Evolutionary conservation across 2,113 vertebrate species (phyloP), one percentile per base, ranked within the genome.

Genomic region (Toxotes chatareus): DNA sequence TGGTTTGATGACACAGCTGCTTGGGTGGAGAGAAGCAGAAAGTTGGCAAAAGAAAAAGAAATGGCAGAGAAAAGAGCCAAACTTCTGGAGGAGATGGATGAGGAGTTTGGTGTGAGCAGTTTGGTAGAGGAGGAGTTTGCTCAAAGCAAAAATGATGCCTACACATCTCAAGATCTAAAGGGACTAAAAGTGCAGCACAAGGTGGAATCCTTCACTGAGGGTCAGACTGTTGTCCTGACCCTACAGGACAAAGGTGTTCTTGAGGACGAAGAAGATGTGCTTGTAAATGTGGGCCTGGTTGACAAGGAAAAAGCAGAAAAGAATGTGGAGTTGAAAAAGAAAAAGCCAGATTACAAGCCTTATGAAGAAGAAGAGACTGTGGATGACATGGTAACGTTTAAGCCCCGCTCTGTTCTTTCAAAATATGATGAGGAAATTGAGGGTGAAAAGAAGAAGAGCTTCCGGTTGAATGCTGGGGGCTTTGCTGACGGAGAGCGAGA

Each of bases 381-480:
- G 71, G 97, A 97, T 0, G 97, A 97, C 92, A 93, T 98, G 96
- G 95, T 94, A 0, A 81, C 65, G 0, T 88, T 96, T 5, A 97
- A 96, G 64, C 66, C 91, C 4, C 95, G 88, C 34, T 81, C 94
- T 0, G 92, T 98, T 14, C 94, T 98, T 61, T 94, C 96, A 23
- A 97, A 98, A 84, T 98, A 98, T 0, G 97, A 98, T 0, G 97
- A 97, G 79, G 97, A 97, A 87, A 96, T 98, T 0, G 96, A 98
- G 0, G 97, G 97, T 0, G 97, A 97, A 86, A 96, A 96, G 92
- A 97, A 96, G 23, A 96, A 95, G 49, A 96, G 96, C 2, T 98
- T 98, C 92, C 92, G 94, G 1, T 68, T 98, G 75, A 95, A 91
- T 9, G 69, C 94, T 0, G 95, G 96, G 0, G 97, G 97, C 47